Evolutionary conservation across 1,140 invertebrate species (phyloP), one percentile per base, ranked within the genome.

Genomic region (Heliconius melpomene): DNA sequence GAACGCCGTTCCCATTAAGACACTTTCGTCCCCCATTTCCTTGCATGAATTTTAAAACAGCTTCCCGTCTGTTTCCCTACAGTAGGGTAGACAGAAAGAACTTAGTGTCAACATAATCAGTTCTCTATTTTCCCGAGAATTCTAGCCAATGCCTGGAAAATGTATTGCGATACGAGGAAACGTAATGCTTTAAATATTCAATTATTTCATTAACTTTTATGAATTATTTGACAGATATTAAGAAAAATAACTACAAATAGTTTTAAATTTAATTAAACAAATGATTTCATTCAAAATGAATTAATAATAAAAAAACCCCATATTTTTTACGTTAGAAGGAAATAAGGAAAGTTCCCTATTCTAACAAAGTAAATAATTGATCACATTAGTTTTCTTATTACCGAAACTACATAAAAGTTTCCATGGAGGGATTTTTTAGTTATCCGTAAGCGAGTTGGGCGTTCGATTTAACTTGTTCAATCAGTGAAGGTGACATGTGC

Each of bases 381-480:
- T 76, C 32, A 76, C 20, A 29, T 76, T 40, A 70, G 26, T 76
- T 70, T 76, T 26, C 23, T 46, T 40, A 70, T 70, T 40, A 70
- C 36, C 11, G 20, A 72, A 72, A 72, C 20, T 70, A 46, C 36
- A 76, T 3, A 71, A 76, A 75, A 57, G 26, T 57, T 60, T 75
- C 16, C 36, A 20, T 7, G 73, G 16, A 72, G 29, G 78, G 46
- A 52, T 52, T 72, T 75, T 79, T 70, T 74, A 54, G 40, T 18
- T 77, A 72, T 72, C 60, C 73, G 29, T 79, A 18, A 71, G 57
- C 8, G 40, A 79, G 73, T 36, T 74, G 78, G 72, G 57, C 32
- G 46, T 71, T 79, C 78, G 74, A 75, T 79, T 79, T 75, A 79
- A 79, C 78, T 79, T 75, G 32, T 79, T 52, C 78, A 79, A 76